Evolutionary conservation across 2,888 invertebrate species (phyloP), one percentile per base, ranked within the genome.

Genomic region (Stenurella melanura): DNA sequence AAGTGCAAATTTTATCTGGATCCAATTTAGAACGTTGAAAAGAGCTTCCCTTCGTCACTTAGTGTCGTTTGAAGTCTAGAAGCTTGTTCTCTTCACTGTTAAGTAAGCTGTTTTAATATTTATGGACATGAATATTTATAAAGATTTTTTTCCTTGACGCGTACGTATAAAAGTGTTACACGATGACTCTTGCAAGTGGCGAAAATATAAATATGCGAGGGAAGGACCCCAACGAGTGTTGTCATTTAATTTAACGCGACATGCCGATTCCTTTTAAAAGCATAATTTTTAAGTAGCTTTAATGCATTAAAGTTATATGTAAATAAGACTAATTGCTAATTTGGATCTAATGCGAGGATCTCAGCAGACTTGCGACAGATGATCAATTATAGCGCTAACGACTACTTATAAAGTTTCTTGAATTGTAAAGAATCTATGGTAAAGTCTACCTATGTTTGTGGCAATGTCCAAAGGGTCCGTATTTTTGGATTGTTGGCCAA

Each of bases 91-190:
- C 81, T 82, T 80, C 80, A 82, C 81, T 79, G 81, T 80, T 83
- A 83, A 83, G 83, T 83, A 84, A 85, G 83, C 86, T 86, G 84
- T 86, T 88, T 88, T 87, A 88, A 88, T 88, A 88, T 88, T 88
- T 87, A 87, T 84, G 80, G 81, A 77, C 85, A 87, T 87, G 86
- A 86, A 88, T 88, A 88, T 88, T 87, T 85, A 88, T 87, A 85
- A 83, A 82, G 82, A 80, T 81, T 85, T 86, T 84, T 86, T 85
- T 84, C 81, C 72, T 78, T 75, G 72, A 70, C 77, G 64, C 76
- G 72, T 54, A 76, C 68, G 30, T 61, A 67, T 58, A 73, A 75
- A 73, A 73, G 73, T 76, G 58, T 68, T 58, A 69, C 70, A 38
- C 61, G 70, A 57, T 57, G 69, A 69, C 69, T 57, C 34, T 21